Conservation (phyloP, 2,888 invertebrate genomes). For the Mongoloraphidia duomilia region DNA sequence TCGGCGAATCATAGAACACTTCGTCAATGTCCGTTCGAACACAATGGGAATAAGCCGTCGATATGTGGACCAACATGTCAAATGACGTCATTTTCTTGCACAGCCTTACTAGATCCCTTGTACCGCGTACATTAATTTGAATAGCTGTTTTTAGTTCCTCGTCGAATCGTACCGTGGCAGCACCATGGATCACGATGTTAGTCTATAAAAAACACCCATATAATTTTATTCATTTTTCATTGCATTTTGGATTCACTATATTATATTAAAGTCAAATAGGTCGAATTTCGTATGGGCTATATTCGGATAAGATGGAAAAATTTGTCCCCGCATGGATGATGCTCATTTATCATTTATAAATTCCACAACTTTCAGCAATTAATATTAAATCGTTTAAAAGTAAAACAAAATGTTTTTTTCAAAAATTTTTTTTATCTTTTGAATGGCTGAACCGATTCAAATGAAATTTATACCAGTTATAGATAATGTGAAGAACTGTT, state of each 20-base stretch:
- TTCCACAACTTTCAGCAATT: background rate
- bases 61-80: conserved; percentile 37
- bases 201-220: background rate
- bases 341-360: background rate
- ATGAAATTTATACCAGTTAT: no score
- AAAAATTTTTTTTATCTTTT: no score
- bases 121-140: conserved; percentile 6
- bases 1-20: conserved; percentile 32
- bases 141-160: conserved; percentile 6
- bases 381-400: no score
- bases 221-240: background rate
- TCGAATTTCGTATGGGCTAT: background rate
- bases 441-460: no score
- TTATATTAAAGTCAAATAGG: no score
- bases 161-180: conserved; percentile 8
- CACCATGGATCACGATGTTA: conserved; percentile 2
- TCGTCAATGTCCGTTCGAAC: conserved; percentile 37
- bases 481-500: no score
- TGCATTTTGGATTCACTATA: no score
- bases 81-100: conserved; percentile 8
- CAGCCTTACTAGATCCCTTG: background rate
- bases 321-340: no score
- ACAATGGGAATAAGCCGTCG: conserved; percentile 52
- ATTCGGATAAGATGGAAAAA: no score
- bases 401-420: no score